phyloP scores from a whole-genome alignment of 2,113 vertebrate species.

The Ranitomeya variabilis region DNA sequence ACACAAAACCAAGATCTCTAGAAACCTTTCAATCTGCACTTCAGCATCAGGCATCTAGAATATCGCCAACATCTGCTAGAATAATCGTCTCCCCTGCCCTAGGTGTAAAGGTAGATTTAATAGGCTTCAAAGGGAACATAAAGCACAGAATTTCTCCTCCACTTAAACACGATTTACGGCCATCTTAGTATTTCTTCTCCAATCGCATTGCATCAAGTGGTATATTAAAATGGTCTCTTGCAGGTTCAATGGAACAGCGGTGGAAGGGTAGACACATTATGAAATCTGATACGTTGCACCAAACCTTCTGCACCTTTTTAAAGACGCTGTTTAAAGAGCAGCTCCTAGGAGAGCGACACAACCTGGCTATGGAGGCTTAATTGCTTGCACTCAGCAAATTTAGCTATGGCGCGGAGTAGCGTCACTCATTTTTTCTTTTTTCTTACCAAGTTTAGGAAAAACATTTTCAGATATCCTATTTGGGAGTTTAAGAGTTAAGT shows the following conservation, averaged over 20 bases:
- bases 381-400: background rate
- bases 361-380: background rate
- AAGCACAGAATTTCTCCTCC: constrained; percentile 46
- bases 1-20: constrained; percentile 11
- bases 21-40: background rate
- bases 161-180: constrained; percentile 56
- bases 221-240: constrained; percentile 49
- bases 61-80: constrained; percentile 56
- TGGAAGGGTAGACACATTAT: constrained; percentile 41
- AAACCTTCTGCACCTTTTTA: constrained; percentile 18
- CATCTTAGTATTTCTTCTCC: constrained; percentile 46
- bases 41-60: constrained; percentile 32
- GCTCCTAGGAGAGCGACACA: constrained; percentile 17
- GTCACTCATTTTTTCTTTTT: background rate
- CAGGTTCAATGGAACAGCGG: constrained; percentile 46
- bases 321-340: constrained; percentile 35
- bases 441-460: no score
- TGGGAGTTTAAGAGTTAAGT: no score
- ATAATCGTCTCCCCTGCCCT: constrained; percentile 30
- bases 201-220: constrained; percentile 48
- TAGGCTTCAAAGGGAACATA: constrained; percentile 58
- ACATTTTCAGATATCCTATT: no score
- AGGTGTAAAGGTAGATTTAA: constrained; percentile 56
- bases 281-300: constrained; percentile 21
- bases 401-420: background rate